phyloP scores from a whole-genome alignment of 2,888 invertebrate genomes.

The Tricholauxania praeusta region DNA sequence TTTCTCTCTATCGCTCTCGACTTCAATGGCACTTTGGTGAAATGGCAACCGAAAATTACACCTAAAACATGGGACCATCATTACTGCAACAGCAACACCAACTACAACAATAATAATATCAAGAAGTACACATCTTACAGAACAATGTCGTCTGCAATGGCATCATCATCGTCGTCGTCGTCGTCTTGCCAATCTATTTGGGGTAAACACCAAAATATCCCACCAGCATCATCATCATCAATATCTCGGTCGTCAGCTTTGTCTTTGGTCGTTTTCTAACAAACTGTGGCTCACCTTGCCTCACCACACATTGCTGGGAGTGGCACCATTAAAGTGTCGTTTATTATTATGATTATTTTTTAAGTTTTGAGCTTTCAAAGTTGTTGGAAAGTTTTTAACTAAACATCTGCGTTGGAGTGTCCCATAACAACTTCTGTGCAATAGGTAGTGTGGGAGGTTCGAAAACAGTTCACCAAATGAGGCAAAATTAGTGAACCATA shows the following conservation, averaged over 20 bases:
- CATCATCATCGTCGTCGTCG: not conserved
- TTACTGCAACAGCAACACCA: conserved; percentile 16
- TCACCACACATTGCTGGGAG: conserved; percentile 13
- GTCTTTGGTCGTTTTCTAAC: not conserved
- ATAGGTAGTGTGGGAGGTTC: not conserved
- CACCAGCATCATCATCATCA: conserved; percentile 18
- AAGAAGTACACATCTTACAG: conserved; percentile 10
- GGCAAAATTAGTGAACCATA: conserved; percentile 19
- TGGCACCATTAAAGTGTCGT: conserved; percentile 33
- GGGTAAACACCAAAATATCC: conserved; percentile 32
- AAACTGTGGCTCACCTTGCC: not conserved
- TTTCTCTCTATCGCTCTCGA: conserved; percentile 44
- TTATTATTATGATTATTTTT: conserved; percentile 34
- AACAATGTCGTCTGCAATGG: conserved; percentile 11
- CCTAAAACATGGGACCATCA: conserved; percentile 59
- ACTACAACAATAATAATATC: conserved; percentile 5
- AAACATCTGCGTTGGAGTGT: not conserved
- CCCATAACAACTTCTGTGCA: conserved; percentile 1
- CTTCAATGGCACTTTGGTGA: conserved; percentile 49
- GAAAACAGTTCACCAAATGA: conserved; percentile 17
- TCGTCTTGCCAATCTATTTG: conserved; percentile 34
- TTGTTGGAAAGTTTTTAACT: not conserved
- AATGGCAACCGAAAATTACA: conserved; percentile 61
- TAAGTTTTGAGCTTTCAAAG: not conserved
- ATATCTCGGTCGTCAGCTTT: conserved; percentile 12